Base-by-base conservation (phyloP, 2,797 vertebrate genomes). In the Cirrhinus molitorella region DNA sequence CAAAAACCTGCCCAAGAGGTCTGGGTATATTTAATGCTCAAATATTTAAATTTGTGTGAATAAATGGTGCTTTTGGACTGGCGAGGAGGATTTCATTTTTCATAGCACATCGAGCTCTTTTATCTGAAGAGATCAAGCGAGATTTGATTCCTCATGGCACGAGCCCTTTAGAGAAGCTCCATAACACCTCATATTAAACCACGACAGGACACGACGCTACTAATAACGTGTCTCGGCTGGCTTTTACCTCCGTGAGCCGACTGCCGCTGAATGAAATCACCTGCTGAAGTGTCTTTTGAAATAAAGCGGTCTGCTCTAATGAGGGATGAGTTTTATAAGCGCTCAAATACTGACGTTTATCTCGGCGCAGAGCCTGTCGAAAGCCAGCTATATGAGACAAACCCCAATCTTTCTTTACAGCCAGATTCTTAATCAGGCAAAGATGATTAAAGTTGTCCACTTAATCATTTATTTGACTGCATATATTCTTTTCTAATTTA, bases 371-470 rank as follows among this genome's bases (percentile, higher is more conserved):
- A 55, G 49, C 47, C 80, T 66, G 43, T 67, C 55, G 40, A 59
- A 67, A 57, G 47, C 61, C 51, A 55, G n/a, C 37, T 45, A 57
- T 23, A 63, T 17, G 47, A 55, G 57, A 79, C 28, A 49, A 71
- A 34, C 37, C 53, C 59, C 68, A 72, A 37, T 61, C 68, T 43
- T 73, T 51, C 65, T 47, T 80, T 75, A 73, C 51, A 72, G 57
- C 25, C 53, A 31, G 65, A 65, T 68, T 79, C 79, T 84, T 81
- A 83, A 88, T 84, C 73, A 86, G 68, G 31, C 31, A 73, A 78
- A 75, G 79, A 80, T 61, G 57, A 88, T 88, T 82, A 88, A 88
- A 86, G 70, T 70, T 79, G 73, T 71, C 80, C 57, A 55, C 76
- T 78, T 85, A 83, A 83, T 85, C 80, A 70, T 80, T 83, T 67